Percentiles rank a stretch among this genome's conserved stretches.
Evolutionary conservation across 2,888 invertebrate genomes (phyloP).

Genomic region (Pegoplata infirma): DNA sequence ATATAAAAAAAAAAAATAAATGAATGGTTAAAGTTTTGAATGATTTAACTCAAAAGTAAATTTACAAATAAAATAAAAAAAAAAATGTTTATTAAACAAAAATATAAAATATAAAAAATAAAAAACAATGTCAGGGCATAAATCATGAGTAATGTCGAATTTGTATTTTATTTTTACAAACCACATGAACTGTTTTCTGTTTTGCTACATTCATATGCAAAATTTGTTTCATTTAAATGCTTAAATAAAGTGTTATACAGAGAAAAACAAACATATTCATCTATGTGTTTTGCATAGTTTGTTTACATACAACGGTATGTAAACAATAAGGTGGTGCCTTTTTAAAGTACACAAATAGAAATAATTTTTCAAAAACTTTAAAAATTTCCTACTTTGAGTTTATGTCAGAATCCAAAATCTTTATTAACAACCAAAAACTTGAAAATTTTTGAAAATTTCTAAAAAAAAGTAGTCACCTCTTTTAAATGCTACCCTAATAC

Average conservation of each 20-base stretch:
- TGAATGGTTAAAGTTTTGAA: slow-evolving; percentile 6
- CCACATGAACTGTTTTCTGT: neutral
- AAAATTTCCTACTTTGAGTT: too few relatives aligned
- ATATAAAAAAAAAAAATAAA: neutral
- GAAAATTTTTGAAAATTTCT: too few relatives aligned
- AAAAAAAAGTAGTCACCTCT: too few relatives aligned
- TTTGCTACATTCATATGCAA: slow-evolving; percentile 3
- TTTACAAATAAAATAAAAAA: slow-evolving; percentile 3
- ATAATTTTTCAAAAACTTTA: too few relatives aligned
- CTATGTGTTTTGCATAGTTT: neutral
- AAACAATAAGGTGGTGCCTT: too few relatives aligned
- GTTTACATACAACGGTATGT: neutral
- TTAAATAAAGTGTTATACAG: too few relatives aligned
- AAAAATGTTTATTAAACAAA: neutral
- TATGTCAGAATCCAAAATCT: too few relatives aligned
- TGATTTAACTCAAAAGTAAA: slow-evolving; percentile 21
- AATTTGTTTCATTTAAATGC: slow-evolving; percentile 26
- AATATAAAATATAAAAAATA: neutral
- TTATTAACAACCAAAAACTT: too few relatives aligned
- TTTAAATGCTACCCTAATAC: neutral
- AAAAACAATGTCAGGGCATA: slow-evolving; percentile 35
- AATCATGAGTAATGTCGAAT: slow-evolving; percentile 3
- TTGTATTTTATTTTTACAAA: neutral
- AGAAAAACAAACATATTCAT: neutral
- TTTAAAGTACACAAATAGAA: too few relatives aligned